phyloP scores from a whole-genome alignment of 2,113 vertebrate species.

The Lota lota region DNA sequence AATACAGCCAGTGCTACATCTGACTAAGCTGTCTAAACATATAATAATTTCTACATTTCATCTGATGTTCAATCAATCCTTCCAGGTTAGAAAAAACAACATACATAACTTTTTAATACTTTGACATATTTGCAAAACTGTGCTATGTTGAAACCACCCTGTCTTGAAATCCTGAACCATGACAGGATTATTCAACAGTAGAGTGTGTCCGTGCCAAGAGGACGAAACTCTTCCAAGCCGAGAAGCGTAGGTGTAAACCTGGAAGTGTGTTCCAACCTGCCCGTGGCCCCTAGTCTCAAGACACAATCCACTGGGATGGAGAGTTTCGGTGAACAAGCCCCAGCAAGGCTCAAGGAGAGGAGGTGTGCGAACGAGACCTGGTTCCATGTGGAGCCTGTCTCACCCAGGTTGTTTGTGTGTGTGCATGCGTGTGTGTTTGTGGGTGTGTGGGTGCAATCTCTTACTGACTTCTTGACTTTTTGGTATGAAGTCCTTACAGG shows the following conservation, averaged over 20 bases:
- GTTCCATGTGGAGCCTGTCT: not conserved
- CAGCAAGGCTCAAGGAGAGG: conserved; percentile 40
- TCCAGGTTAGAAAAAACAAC: too few relatives aligned
- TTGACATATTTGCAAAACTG: too few relatives aligned
- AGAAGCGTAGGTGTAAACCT: conserved; percentile 24
- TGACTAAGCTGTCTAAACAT: too few relatives aligned
- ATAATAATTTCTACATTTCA: too few relatives aligned
- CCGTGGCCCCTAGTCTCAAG: conserved; percentile 32
- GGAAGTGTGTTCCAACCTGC: conserved; percentile 62
- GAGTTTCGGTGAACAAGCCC: conserved; percentile 66
- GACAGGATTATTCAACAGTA: conserved; percentile 34
- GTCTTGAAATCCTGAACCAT: not conserved
- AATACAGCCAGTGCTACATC: too few relatives aligned
- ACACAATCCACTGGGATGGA: conserved; percentile 41
- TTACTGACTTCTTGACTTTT: too few relatives aligned
- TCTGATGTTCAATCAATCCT: too few relatives aligned
- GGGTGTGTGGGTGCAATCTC: not conserved
- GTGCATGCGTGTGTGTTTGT: not conserved
- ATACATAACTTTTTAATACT: too few relatives aligned
- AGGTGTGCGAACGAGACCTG: conserved; percentile 22
- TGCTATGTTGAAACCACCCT: too few relatives aligned
- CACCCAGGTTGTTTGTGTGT: not conserved
- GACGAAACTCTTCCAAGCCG: not conserved
- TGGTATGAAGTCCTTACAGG: too few relatives aligned
- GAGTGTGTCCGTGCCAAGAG: not conserved